A percentile compares a stretch with the other conserved stretches of the same genome.
Conservation (phyloP, 1,140 invertebrate genomes). For the Whitmania pigra region DNA sequence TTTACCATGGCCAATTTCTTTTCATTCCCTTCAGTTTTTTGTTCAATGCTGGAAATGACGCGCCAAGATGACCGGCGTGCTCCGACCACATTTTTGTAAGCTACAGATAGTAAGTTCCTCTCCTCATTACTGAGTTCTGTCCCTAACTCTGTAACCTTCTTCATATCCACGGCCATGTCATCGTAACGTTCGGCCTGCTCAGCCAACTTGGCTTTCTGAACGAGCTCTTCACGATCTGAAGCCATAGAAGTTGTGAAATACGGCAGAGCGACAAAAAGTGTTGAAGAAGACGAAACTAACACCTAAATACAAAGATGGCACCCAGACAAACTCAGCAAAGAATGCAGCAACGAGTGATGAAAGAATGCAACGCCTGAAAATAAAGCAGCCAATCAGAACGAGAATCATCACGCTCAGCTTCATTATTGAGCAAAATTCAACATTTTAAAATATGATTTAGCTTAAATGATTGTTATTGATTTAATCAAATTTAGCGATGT, state of each 20-base stretch:
- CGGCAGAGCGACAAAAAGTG: background rate
- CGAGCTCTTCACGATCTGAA: conserved; percentile 86
- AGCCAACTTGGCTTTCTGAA: conserved; percentile 95
- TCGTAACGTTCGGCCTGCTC: conserved; percentile 95
- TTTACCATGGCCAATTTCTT: conserved; percentile 96
- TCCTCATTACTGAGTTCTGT: conserved; percentile 60
- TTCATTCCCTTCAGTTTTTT: conserved; percentile 62
- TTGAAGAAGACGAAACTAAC: background rate
- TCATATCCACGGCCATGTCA: conserved; percentile 67
- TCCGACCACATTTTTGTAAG: conserved; percentile 97
- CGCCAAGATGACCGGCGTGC: conserved; percentile 89
- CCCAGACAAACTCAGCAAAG: conserved; percentile 8
- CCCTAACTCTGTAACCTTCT: conserved; percentile 46
- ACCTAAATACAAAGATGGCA: conserved; percentile 7
- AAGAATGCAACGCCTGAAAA: too few species aligned
- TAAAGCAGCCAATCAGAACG: too few species aligned
- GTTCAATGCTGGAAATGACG: conserved; percentile 94
- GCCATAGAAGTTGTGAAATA: conserved; percentile 3
- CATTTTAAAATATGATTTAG: too few species aligned
- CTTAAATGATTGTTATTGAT: too few species aligned
- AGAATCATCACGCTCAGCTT: too few species aligned
- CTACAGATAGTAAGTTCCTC: conserved; percentile 86
- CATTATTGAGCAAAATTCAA: too few species aligned
- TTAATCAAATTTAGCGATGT: too few species aligned
- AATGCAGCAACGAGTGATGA: background rate